phyloP scores from a whole-genome alignment of 2,797 vertebrate species.

The Rhadinocentrus ornatus region DNA sequence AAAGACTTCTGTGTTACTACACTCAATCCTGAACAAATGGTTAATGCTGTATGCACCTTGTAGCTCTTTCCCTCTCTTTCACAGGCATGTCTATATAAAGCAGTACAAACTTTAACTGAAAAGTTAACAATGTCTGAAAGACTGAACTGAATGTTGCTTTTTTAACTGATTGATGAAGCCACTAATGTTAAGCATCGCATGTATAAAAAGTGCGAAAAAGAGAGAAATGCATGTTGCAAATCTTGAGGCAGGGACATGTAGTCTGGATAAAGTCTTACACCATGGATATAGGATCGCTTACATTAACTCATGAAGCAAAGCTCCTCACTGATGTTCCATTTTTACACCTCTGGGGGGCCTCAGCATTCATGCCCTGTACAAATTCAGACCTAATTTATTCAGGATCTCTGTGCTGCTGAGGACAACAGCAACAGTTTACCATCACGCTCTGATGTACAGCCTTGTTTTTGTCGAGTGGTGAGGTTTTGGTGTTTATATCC shows the following conservation, averaged over 20 bases:
- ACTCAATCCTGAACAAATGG: not conserved
- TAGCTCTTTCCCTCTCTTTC: not conserved
- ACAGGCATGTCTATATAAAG: not conserved
- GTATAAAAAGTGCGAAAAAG: not conserved
- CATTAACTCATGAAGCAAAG: constrained; percentile 14
- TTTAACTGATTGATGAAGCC: not conserved
- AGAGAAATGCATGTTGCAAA: not conserved
- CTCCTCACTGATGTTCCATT: constrained; percentile 5
- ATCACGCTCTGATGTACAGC: constrained; percentile 26
- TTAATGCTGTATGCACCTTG: not conserved
- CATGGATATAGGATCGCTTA: not conserved
- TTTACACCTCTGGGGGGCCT: constrained; percentile 15
- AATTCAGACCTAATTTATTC: constrained; percentile 22
- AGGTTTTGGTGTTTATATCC: constrained; percentile 43
- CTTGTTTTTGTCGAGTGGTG: constrained; percentile 39
- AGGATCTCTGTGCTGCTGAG: constrained; percentile 14
- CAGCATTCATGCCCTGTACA: constrained; percentile 16
- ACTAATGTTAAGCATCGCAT: not conserved
- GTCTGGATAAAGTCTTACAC: constrained; percentile 2
- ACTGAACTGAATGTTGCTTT: not conserved
- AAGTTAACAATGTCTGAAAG: not conserved
- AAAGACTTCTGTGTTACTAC: not conserved
- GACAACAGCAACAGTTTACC: constrained; percentile 22
- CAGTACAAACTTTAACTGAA: not conserved
- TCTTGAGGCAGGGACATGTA: not conserved